Evolutionary conservation across 2,888 invertebrate species (phyloP), one percentile per base, ranked within the genome.

Genomic region (Hypselothyrea guttata): DNA sequence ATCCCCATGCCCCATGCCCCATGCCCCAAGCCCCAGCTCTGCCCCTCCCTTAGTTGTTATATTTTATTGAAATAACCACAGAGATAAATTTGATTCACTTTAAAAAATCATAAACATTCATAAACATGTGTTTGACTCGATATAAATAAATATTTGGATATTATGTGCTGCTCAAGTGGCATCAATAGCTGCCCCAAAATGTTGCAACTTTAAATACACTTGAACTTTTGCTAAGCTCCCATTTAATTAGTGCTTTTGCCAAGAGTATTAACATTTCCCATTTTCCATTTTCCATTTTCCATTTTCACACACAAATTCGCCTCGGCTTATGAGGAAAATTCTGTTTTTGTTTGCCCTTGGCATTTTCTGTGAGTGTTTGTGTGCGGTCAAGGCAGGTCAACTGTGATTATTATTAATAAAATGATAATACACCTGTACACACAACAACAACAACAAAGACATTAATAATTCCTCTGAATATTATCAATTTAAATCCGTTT

Each of bases 11-110:
- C n/a, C n/a, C n/a, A n/a, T n/a, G n/a, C n/a, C n/a, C n/a, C n/a
- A n/a, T n/a, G n/a, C n/a, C n/a, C n/a, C n/a, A n/a, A n/a, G n/a
- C n/a, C n/a, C n/a, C n/a, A n/a, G n/a, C 38, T 51, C 5, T 38
- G 4, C 13, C 4, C 16, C n/a, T 11, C 7, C 1, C 1, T 9
- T 37, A 2, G 9, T 38, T 72, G 73, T 79, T 72, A 75, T 72
- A 66, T 83, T 67, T 52, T 68, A 72, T 45, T 69, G 41, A 18
- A 33, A 64, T 78, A 49, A 44, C 37, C 48, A 51, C 30, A 22
- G 22, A 22, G 15, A 48, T 54, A 56, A 57, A 61, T 66, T 69
- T 62, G 37, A 66, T 48, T 44, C 45, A 11, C 56, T 37, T 57
- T 41, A 52, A 54, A 49, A 40, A 41, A 37, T 13, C 9, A 31